These are phyloP conservation scores for Girardinichthys multiradiatus DNA, from an alignment of 2,113 vertebrate species.

Conservation along the genomic window DNA sequence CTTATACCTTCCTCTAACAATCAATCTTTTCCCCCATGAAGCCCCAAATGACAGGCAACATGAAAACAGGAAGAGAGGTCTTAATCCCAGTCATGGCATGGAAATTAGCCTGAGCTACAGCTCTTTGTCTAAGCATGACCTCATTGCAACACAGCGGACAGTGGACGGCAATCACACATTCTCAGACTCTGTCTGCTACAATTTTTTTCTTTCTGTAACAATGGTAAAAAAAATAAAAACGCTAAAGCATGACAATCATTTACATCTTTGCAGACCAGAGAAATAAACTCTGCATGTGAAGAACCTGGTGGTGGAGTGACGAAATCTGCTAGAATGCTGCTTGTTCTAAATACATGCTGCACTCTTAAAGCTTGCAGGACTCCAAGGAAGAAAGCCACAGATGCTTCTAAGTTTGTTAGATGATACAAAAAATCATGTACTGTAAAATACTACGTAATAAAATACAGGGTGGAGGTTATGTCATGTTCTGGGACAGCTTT, in stretches of 20 bases:
- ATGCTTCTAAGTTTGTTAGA: no score
- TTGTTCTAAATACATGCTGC: not conserved
- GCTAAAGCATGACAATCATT: no score
- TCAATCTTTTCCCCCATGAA: conserved; percentile 11
- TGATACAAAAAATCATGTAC: no score
- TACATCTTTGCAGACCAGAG: not conserved
- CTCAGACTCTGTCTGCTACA: conserved; percentile 3
- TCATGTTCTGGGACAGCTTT: no score
- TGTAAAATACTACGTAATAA: no score
- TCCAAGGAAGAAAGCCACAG: no score
- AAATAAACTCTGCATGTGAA: not conserved
- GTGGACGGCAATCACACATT: conserved; percentile 43
- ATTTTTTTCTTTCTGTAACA: not conserved
- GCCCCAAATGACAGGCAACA: conserved; percentile 69
- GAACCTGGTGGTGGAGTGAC: not conserved
- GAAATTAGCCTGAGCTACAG: conserved; percentile 64
- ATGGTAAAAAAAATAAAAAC: no score
- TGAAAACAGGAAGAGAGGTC: conserved; percentile 73
- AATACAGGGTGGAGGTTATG: no score
- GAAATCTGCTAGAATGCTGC: not conserved
- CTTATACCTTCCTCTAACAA: conserved; percentile 25
- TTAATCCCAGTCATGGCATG: conserved; percentile 69
- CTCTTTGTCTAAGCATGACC: conserved; percentile 78
- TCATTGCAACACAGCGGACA: conserved; percentile 59
- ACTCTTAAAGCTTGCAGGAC: no score